Percentiles rank a stretch among this genome's conserved stretches.
These are phyloP conservation scores for Planococcus citri DNA, from an alignment of 1,140 invertebrate species.

Conservation along the genomic window DNA sequence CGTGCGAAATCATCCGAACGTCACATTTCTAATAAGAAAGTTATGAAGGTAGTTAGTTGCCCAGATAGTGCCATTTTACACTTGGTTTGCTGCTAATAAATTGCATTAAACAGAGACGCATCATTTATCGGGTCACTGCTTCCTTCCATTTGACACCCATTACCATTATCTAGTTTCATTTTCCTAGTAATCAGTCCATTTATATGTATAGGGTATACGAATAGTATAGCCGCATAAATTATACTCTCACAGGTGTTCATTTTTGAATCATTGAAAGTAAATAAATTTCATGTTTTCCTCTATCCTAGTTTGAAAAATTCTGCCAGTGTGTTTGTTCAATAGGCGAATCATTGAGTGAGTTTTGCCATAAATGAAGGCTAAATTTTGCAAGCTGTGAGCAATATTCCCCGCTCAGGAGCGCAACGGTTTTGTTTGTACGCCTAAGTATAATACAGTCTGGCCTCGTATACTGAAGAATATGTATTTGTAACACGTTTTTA, in stretches of 20 bases:
- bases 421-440: not conserved
- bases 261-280: not conserved
- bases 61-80: not conserved
- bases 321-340: not conserved
- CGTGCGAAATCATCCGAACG: too few species aligned
- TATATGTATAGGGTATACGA: not conserved
- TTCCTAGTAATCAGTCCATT: not conserved
- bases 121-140: constrained; percentile 16
- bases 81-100: constrained; percentile 8
- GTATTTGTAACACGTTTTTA: too few species aligned
- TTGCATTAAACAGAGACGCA: not conserved
- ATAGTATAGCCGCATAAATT: not conserved
- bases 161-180: not conserved
- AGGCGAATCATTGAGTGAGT: not conserved
- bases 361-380: not conserved
- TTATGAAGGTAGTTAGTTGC: not conserved
- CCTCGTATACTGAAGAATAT: too few species aligned
- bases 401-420: not conserved
- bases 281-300: not conserved
- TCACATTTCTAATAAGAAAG: not conserved
- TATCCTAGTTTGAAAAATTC: not conserved
- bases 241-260: not conserved
- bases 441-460: too few species aligned
- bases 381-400: not conserved
- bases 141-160: constrained; percentile 11